phyloP scores from a whole-genome alignment of 2,113 vertebrate species.

The Pelecanoides urinatrix region DNA sequence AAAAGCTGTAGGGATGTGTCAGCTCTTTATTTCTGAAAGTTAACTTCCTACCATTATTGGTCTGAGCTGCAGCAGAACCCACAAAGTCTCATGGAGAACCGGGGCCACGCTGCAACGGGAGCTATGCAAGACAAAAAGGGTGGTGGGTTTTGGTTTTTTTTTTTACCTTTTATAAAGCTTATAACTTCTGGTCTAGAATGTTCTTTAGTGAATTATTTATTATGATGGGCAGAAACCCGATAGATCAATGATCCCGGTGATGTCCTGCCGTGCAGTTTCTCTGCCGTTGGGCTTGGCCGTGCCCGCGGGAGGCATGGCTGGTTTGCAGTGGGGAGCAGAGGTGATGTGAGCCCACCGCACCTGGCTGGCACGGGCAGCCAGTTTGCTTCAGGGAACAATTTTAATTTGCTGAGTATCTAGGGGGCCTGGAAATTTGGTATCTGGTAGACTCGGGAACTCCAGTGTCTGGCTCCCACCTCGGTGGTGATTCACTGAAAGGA shows the following conservation, averaged over 20 bases:
- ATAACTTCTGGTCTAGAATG: background rate
- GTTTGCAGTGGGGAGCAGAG: background rate
- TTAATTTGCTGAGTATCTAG: background rate
- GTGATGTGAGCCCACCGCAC: background rate
- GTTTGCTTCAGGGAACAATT: background rate
- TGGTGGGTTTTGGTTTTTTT: accelerated
- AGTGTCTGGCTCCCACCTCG: background rate
- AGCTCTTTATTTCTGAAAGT: background rate
- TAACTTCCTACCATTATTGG: background rate
- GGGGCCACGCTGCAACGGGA: too few species aligned
- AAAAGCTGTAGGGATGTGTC: background rate
- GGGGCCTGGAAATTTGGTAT: background rate
- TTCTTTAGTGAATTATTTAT: background rate
- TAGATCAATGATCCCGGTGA: background rate
- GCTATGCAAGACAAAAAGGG: background rate
- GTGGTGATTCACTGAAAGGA: background rate
- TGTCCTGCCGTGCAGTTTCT: background rate
- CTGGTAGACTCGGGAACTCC: background rate
- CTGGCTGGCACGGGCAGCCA: background rate
- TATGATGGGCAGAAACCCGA: background rate
- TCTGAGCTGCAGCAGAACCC: background rate
- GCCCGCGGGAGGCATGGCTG: background rate
- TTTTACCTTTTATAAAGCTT: background rate
- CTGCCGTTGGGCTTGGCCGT: accelerated
- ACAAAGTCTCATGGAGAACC: accelerated